Conservation (phyloP, 1,140 invertebrate species). For the Drosophila takahashii region DNA sequence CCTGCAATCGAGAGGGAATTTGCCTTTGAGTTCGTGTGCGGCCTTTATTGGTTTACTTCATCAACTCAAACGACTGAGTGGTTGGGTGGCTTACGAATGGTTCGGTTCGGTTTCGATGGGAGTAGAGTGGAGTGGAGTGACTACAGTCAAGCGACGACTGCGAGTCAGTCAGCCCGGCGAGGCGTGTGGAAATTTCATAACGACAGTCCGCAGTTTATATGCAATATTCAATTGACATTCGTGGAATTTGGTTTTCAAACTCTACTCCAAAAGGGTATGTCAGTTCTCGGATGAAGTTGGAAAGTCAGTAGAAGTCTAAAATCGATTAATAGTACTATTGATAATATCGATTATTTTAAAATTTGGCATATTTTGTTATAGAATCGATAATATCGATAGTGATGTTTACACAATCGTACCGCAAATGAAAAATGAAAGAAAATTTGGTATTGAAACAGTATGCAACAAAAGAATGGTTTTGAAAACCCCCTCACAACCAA, state of each 20-base stretch:
- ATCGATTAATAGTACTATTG: too few species aligned
- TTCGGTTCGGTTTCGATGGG: background rate
- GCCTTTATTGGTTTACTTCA: slow-evolving; percentile 80
- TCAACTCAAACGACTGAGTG: slow-evolving; percentile 66
- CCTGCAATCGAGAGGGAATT: slow-evolving; percentile 49
- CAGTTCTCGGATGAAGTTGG: background rate
- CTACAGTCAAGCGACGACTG: background rate
- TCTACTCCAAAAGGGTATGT: background rate
- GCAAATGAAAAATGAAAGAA: too few species aligned
- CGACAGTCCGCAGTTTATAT: slow-evolving; percentile 64
- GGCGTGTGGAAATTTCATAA: slow-evolving; percentile 76
- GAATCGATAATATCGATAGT: too few species aligned
- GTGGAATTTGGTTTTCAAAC: slow-evolving; percentile 55
- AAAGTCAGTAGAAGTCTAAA: background rate
- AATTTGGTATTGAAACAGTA: too few species aligned
- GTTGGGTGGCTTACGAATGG: slow-evolving; percentile 2
- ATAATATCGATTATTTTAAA: too few species aligned
- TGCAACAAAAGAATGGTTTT: too few species aligned
- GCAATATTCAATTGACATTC: slow-evolving; percentile 81
- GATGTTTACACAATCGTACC: too few species aligned
- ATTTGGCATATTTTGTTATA: too few species aligned
- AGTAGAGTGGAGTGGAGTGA: background rate
- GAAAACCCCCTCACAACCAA: too few species aligned
- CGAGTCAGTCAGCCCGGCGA: slow-evolving; percentile 48
- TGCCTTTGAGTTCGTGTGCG: slow-evolving; percentile 60